Base-by-base conservation (phyloP, 2,888 invertebrate species). In the Cryptophagus acutangulus region DNA sequence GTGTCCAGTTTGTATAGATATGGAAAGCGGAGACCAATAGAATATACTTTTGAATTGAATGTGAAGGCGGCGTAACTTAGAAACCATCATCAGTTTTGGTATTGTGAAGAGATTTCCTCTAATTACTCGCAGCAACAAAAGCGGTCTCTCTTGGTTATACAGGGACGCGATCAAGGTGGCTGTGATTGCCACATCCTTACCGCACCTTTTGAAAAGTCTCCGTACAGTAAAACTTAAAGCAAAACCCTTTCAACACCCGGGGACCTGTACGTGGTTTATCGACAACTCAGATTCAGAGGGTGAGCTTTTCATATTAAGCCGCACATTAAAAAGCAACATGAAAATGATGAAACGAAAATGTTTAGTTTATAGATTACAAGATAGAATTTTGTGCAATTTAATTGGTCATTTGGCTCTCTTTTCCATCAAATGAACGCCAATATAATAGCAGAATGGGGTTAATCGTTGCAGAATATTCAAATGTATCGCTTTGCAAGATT, bases 91-190 rank as follows among this genome's bases (percentile, higher is more conserved):
- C n/a, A n/a, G n/a, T n/a, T 41, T 17, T 24, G 38, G 18, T 20
- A 29, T 38, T 51, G 49, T 47, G 45, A 48, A 38, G 45, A 49
- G 51, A 55, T 55, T 55, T 55, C 53, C 51, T 52, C 55, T 55
- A 55, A 55, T 55, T 55, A 54, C 49, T n/a, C 51, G 49, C 50
- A 43, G 33, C 40, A 43, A 51, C 49, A 55, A 50, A 52, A 48
- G 53, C 46, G 52, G 50, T 42, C 50, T 41, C 48, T 46, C 52
- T 55, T 53, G 53, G 50, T 50, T 49, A 38, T 35, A 41, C 45
- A 37, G 33, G 48, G 44, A 41, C 45, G 45, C 47, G 36, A 45
- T 49, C 49, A 43, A 41, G 47, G 49, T 48, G 47, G 45, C 43
- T 45, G 48, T 39, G 44, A 38, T 39, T 34, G 37, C 41, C 37